These are phyloP conservation scores for Coboldia fuscipes DNA, from an alignment of 1,140 invertebrate species.

Conservation along the genomic window DNA sequence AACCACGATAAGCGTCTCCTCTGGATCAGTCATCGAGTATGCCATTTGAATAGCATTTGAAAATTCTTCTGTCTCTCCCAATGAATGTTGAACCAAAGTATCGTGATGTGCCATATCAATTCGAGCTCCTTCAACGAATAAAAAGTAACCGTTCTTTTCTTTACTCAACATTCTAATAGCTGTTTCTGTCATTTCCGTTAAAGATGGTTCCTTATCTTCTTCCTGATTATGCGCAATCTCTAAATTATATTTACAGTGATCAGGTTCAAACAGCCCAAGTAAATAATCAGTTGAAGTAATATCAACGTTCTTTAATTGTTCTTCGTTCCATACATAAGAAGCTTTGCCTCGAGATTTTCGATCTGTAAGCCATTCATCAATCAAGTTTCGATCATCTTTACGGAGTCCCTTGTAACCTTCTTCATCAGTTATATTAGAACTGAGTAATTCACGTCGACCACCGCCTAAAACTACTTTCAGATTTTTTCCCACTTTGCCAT, in stretches of 20 bases:
- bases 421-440: constrained; percentile 21
- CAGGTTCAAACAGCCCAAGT: constrained; percentile 29
- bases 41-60: constrained; percentile 31
- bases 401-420: constrained; percentile 26
- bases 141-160: constrained; percentile 43
- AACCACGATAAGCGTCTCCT: constrained; percentile 40
- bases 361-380: constrained; percentile 26
- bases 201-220: constrained; percentile 35
- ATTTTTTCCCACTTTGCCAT: constrained; percentile 26
- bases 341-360: neutral
- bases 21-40: constrained; percentile 23
- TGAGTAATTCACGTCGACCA: constrained; percentile 34
- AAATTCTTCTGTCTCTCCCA: constrained; percentile 46
- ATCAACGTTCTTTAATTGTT: constrained; percentile 32
- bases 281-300: constrained; percentile 35
- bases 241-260: constrained; percentile 17
- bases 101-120: constrained; percentile 56
- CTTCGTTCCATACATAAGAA: constrained; percentile 25
- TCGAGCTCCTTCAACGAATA: constrained; percentile 40
- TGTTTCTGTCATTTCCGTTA: constrained; percentile 52
- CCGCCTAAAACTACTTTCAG: constrained; percentile 43
- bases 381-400: constrained; percentile 24
- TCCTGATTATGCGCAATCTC: constrained; percentile 23
- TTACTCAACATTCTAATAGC: constrained; percentile 45
- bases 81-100: constrained; percentile 33